phyloP scores from a whole-genome alignment of 2,797 vertebrate genomes.

The Caiman crocodilus region DNA sequence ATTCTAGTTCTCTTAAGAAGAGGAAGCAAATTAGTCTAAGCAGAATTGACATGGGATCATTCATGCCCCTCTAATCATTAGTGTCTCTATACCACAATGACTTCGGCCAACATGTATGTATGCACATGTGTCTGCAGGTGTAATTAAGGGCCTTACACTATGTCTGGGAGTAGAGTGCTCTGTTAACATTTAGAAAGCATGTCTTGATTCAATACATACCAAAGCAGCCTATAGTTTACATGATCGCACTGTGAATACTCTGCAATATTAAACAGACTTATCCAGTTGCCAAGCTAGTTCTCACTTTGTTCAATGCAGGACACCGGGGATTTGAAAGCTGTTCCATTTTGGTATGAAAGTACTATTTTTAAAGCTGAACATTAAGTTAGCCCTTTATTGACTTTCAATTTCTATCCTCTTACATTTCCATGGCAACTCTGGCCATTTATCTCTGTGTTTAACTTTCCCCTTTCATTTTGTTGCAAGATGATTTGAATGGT shows the following conservation, averaged over 20 bases:
- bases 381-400: conserved; percentile 79
- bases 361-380: conserved; percentile 72
- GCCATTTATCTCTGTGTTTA: conserved; percentile 78
- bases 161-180: neutral
- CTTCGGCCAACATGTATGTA: neutral
- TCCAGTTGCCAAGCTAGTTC: conserved; percentile 45
- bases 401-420: conserved; percentile 79
- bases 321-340: conserved; percentile 58
- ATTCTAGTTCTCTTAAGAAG: conserved; percentile 64
- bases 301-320: conserved; percentile 36
- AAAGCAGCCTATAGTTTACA: neutral
- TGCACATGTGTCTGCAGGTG: conserved; percentile 2
- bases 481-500: conserved; percentile 62
- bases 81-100: neutral
- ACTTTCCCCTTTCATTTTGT: conserved; percentile 67
- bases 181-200: neutral
- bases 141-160: neutral
- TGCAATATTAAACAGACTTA: conserved; percentile 19
- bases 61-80: neutral
- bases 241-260: neutral
- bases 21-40: neutral
- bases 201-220: neutral
- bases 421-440: conserved; percentile 80
- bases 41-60: neutral
- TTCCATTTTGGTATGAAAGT: conserved; percentile 55